phyloP scores from a whole-genome alignment of 2,888 invertebrate species.

The Polymixis lichenea region DNA sequence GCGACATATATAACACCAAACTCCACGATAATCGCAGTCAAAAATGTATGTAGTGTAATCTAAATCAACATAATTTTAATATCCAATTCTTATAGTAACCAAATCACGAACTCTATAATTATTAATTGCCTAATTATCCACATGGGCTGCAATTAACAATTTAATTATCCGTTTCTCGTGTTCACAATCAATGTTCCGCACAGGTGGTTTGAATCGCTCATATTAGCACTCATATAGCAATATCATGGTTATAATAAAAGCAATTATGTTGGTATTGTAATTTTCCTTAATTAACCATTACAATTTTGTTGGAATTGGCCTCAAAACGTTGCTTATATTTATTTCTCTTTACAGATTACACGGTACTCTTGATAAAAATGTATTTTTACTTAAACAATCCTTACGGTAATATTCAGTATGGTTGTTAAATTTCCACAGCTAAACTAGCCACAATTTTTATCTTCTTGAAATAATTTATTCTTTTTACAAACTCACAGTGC shows the following conservation, averaged over 20 bases:
- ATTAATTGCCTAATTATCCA: slow-evolving; percentile 11
- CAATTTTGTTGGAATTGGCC: neutral
- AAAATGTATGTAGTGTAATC: no score
- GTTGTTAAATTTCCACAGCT: neutral
- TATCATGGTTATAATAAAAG: neutral
- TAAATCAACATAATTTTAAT: neutral
- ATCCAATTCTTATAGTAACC: neutral
- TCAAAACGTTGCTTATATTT: neutral
- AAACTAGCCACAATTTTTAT: neutral
- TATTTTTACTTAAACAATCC: neutral
- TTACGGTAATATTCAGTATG: neutral
- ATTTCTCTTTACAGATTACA: neutral
- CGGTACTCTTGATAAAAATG: neutral
- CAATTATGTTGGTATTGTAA: slow-evolving; percentile 12
- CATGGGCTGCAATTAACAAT: slow-evolving; percentile 22
- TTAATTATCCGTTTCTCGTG: slow-evolving; percentile 18
- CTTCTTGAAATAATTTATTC: neutral
- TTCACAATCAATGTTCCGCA: slow-evolving; percentile 20
- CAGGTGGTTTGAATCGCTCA: slow-evolving; percentile 11
- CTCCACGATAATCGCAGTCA: neutral
- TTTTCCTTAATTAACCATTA: neutral
- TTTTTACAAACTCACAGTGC: neutral
- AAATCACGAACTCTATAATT: neutral
- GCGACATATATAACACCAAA: neutral
- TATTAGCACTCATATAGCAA: slow-evolving; percentile 17